These are phyloP conservation scores for Nothocercus nigrocapillus DNA, from an alignment of 2,113 vertebrate genomes.

Conservation along the genomic window DNA sequence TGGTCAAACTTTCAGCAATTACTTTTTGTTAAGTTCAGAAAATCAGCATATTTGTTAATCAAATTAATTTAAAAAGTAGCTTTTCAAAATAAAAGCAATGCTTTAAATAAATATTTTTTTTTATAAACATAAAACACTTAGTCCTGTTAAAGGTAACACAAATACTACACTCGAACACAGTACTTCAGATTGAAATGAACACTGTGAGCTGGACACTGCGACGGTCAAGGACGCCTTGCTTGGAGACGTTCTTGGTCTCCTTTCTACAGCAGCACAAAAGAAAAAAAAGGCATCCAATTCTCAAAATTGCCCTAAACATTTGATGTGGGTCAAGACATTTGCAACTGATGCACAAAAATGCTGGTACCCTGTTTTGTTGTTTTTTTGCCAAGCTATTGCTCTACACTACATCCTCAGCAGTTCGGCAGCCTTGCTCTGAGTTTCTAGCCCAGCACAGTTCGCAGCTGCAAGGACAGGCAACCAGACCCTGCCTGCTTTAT, in stretches of 20 bases:
- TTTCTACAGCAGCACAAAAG: not conserved
- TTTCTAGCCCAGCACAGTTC: not conserved
- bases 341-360: not conserved
- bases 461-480: not conserved
- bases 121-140: conserved; percentile 80
- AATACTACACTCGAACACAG: conserved; percentile 76
- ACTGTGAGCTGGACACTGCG: not conserved
- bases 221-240: not conserved
- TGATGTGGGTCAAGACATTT: not conserved
- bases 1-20: conserved; percentile 75
- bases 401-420: not conserved
- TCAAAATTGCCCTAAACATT: conserved; percentile 1
- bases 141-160: conserved; percentile 78
- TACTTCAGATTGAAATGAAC: conserved; percentile 66
- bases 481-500: not conserved
- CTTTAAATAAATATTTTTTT: conserved; percentile 85
- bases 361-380: not conserved
- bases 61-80: conserved; percentile 84
- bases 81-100: conserved; percentile 89
- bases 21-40: conserved; percentile 73
- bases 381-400: not conserved
- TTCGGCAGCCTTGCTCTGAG: not conserved
- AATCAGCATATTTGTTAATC: conserved; percentile 82
- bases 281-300: not conserved
- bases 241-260: not conserved